Evolutionary conservation across 2,797 vertebrate species (phyloP), one percentile per base, ranked within the genome.

Genomic region (Pseudochirops corinnae): DNA sequence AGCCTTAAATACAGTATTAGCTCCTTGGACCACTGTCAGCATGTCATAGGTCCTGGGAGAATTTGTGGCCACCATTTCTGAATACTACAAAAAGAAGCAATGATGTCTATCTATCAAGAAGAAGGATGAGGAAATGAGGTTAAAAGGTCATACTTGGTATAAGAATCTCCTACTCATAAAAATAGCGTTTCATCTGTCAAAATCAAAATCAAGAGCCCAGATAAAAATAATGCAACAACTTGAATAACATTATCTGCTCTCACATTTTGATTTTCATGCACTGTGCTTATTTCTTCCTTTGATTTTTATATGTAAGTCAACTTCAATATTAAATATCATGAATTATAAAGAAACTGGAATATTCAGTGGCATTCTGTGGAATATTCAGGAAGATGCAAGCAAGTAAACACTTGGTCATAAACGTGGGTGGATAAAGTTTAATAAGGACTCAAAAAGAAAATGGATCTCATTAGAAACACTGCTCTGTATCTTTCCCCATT

Each of bases 361-460:
- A 6, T 82, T 57, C 87, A 46, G 33, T 56, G 55, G 12, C 90
- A 57, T 6, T 62, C 55, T 91, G 87, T 91, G 21, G 90, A 52
- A 55, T 55, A 55, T 55, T 53, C 90, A 95, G 94, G 53, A 46
- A 97, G 94, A 96, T 13, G 95, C 87, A 94, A 94, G 56, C 56
- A 82, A 93, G 5, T 11, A 91, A 56, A 93, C 91, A 67, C 26
- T 91, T 39, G 94, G 33, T 91, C 3, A 87, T 9, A n/a, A 56
- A 87, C 18, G 50, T 6, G n/a, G 56, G 94, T 4, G 56, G 29
- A 56, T 1, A 39, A 50, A 90, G 2, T 24, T 94, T 82, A 28
- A 92, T 91, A 55, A 93, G 93, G 26, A 58, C 14, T 28, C 33
- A 53, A 87, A 92, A 90, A 91, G 55, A 94, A 67, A 95, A 67